A percentile compares a stretch with the other conserved stretches of the same genome.
Conservation (phyloP, 2,113 vertebrate genomes). For the Neofelis nebulosa region DNA sequence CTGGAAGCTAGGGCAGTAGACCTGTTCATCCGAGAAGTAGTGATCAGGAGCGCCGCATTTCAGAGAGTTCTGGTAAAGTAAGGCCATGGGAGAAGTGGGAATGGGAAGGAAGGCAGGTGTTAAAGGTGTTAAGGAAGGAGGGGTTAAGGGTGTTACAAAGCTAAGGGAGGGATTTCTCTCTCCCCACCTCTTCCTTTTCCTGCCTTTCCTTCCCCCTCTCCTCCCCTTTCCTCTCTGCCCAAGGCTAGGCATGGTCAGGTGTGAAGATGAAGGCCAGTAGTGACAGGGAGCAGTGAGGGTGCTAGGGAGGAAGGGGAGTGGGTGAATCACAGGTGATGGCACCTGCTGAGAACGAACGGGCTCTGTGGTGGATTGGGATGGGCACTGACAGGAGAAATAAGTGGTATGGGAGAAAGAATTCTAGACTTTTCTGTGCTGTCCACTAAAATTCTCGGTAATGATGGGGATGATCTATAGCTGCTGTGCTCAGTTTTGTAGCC, state of each 20-base stretch:
- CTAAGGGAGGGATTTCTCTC: not conserved
- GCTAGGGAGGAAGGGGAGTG: not conserved
- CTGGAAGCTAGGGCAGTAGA: not conserved
- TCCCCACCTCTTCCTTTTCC: too few relatives aligned
- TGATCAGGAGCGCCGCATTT: not conserved
- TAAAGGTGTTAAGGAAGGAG: not conserved
- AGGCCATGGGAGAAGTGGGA: not conserved
- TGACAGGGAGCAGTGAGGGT: not conserved
- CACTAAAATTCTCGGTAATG: not conserved
- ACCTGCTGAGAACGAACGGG: not conserved
- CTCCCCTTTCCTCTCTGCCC: not conserved
- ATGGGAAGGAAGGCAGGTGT: not conserved
- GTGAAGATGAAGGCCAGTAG: not conserved
- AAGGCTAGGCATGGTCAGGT: not conserved
- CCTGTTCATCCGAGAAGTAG: not conserved
- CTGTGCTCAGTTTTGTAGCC: not conserved
- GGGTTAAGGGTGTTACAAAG: not conserved
- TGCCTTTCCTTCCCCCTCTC: not conserved
- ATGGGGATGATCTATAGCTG: not conserved
- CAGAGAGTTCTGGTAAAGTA: not conserved
- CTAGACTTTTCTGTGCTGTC: not conserved
- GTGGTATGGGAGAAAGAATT: not conserved
- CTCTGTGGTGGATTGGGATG: not conserved
- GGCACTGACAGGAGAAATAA: not conserved
- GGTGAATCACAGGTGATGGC: not conserved